Base-by-base conservation (phyloP, 92 coral and sea anemone genomes). In the Nematostella vectensis region DNA sequence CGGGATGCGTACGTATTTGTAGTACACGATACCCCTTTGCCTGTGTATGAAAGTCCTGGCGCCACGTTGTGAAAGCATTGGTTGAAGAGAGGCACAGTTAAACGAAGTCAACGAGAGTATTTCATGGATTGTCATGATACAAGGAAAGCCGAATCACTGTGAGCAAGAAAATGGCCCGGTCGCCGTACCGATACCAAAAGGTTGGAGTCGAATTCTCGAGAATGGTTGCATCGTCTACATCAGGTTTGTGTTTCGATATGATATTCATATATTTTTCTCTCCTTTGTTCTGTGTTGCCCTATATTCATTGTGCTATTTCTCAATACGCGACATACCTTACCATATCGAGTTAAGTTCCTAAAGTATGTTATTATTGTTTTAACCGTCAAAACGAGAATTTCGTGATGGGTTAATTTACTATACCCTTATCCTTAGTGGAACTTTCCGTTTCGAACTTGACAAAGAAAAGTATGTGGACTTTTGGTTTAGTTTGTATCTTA, bases 161-260 rank as follows among this genome's bases (percentile, higher is more conserved):
- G 94, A 77, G 44, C 82, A 65, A 62, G 49, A 36, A n/a, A 72
- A 69, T 71, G 78, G 68, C 30, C 68, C 81, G 19, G 69, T 67
- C 38, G 75, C 58, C 77, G 74, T 93, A 27, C 93, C 86, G 59
- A 88, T 93, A 45, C 99, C 99, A 40, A 75, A 88, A 27, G 99
- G 99, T 2, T 93, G 99, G 99, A 87, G 60, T 36, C 86, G 99
- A 54, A 79, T 80, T 36, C 68, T 79, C 29, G 99, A 93, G 66
- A 93, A 93, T 52, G 99, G 82, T 58, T 75, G 78, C 48, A 67
- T 93, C 59, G 81, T 82, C 28, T 93, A 93, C 73, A 74, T 93
- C 61, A 93, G 99, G 99, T 93, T 69, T 48, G 85, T 23, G 22
- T 25, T 33, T 33, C 40, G 40, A n/a, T n/a, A n/a, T n/a, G n/a